These are phyloP conservation scores for Symphodus melops DNA, from an alignment of 2,113 vertebrate genomes.

Conservation along the genomic window DNA sequence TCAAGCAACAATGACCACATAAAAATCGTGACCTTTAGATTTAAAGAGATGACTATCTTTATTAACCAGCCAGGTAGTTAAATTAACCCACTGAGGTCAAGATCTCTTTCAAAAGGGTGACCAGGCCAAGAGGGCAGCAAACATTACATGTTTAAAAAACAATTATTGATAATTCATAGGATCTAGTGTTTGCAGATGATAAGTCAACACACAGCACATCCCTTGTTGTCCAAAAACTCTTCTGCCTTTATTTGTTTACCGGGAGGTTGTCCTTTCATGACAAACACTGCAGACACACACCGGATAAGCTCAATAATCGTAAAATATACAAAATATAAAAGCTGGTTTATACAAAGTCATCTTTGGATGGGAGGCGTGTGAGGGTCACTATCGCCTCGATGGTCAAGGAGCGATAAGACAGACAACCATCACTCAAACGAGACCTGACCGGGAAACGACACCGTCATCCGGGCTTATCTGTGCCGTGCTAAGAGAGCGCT, in stretches of 20 bases:
- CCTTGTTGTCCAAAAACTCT: background rate
- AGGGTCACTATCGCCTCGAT: background rate
- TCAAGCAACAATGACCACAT: no score
- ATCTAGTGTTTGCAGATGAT: conserved; percentile 4
- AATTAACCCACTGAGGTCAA: no score
- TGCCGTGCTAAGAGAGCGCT: background rate
- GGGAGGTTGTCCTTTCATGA: background rate
- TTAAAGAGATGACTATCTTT: no score
- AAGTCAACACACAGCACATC: background rate
- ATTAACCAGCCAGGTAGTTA: no score
- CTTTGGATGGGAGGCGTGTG: conserved; percentile 1
- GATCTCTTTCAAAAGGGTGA: no score
- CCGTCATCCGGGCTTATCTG: conserved; percentile 3
- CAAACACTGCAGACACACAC: background rate
- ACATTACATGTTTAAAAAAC: no score
- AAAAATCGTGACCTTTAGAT: no score
- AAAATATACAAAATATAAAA: no score
- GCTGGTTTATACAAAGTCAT: no score
- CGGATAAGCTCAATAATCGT: conserved; percentile 19
- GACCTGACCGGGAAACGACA: background rate
- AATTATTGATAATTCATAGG: no score
- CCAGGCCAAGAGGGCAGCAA: no score
- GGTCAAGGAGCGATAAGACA: background rate
- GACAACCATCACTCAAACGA: background rate
- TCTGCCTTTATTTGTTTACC: background rate